Base-by-base conservation (phyloP, 1,140 invertebrate genomes). In the Anthonomus grandis region DNA sequence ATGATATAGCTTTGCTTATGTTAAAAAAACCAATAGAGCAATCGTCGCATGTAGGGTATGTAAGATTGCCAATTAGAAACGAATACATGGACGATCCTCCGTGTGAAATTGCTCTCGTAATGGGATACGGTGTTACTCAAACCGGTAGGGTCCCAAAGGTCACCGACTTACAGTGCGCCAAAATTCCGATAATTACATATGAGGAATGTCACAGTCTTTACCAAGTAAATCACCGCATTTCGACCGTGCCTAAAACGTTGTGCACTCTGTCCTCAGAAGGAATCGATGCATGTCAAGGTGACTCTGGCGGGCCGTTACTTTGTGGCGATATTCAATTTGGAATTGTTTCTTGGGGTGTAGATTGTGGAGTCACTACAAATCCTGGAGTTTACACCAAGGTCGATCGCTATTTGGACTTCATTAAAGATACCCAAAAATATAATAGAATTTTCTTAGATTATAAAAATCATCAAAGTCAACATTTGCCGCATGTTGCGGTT, bases 251-350 rank as follows among this genome's bases (percentile, higher is more conserved):
- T 12, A 6, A 21, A 6, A 19, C 21, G 13, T 4, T 56, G 10
- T 58, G 37, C 38, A 56, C 55, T 23, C 15, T 48, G n/a, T 49
- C 47, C 2, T 23, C 31, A 22, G 18, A 23, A 25, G 38, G 25
- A 10, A 48, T 38, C 22, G 60, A 63, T 45, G 41, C 60, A 1
- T 63, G 60, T 39, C 58, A 63, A 50, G 78, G 78, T 38, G 79
- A 81, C 58, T 75, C 74, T 12, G 79, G 79, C 12, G 79, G 79
- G n/a, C 79, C 79, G 12, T 49, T 80, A 4, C 68, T 78, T 5
- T 78, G 76, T 59, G 62, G 71, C 13, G 59, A 62, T 9, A 62
- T 74, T 22, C 63, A 75, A 48, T 62, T 66, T 21, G 78, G 78
- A 6, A 70, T 79, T 4, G 71, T 76, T 4, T 75, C 74, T n/a